Percentiles rank a stretch among this genome's conserved stretches.
phyloP scores from a whole-genome alignment of 2,888 invertebrate species.

The Dioctria rufipes region DNA sequence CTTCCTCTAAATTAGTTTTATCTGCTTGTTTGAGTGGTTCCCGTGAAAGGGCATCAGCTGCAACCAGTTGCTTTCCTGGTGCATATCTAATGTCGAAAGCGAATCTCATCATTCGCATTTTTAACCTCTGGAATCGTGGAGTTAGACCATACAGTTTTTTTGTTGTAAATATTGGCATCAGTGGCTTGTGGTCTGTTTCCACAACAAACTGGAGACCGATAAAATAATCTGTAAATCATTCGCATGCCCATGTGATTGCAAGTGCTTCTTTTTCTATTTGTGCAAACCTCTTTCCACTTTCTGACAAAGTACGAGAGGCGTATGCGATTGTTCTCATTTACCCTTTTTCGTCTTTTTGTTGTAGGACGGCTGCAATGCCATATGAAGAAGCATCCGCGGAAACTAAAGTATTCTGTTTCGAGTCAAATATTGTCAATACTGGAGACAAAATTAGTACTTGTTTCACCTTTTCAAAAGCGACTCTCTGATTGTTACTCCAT shows the following conservation, averaged over 20 bases:
- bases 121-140: neutral
- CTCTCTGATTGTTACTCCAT: too few species aligned
- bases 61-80: neutral
- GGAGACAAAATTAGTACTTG: too few species aligned
- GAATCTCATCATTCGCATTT: neutral
- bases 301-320: conserved; percentile 57
- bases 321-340: conserved; percentile 53
- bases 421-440: too few species aligned
- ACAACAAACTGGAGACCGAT: conserved; percentile 58
- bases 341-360: conserved; percentile 52
- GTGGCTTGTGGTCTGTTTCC: conserved; percentile 59
- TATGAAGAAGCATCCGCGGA: too few species aligned
- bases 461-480: too few species aligned
- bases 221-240: conserved; percentile 59
- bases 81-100: neutral
- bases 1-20: too few species aligned
- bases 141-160: neutral
- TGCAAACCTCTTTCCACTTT: conserved; percentile 56
- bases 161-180: neutral
- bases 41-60: too few species aligned
- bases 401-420: too few species aligned
- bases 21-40: too few species aligned
- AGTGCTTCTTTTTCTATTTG: conserved; percentile 60
- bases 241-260: conserved; percentile 59
- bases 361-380: conserved; percentile 52